Evolutionary conservation across 2,888 invertebrate species (phyloP), one percentile per base, ranked within the genome.

Genomic region (Himalopsyche japonica): DNA sequence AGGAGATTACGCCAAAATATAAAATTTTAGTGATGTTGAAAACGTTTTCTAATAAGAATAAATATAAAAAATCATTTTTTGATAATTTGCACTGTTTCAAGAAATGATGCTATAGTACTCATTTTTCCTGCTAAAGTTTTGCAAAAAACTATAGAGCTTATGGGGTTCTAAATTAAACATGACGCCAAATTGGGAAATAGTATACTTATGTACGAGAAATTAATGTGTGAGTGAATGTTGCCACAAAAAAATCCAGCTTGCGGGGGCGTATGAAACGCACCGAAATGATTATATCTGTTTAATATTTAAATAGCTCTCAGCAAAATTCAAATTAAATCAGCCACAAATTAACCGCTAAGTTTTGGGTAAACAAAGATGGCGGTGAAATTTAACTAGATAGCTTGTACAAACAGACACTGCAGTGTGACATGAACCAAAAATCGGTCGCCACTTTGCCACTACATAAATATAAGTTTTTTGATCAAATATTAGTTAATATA

Each of bases 311-410:
- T 79, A 81, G 49, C 84, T 79, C 79, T n/a, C 43, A 37, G n/a
- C 76, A 80, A 80, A 83, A 84, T 84, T 82, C 47, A 82, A 86
- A 86, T 86, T 86, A 84, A 80, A 86, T 86, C 86, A 86, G 76
- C 86, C 86, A 48, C 82, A 82, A 84, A 86, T 86, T 84, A 84
- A 84, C 86, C 81, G 79, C 81, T 79, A 70, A 47, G 70, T 70
- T 70, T 70, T 15, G 70, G 70, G 70, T 70, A 70, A 70, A 70
- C 70, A 70, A 70, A 70, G 27, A 70, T 70, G 70, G 70, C 70
- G 70, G 70, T 27, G 70, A 30, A 70, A 30, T 70, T 70, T 70
- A 70, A 30, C 27, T 70, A 27, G 70, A 70, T 70, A 70, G 70
- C 70, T 70, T 70, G 27, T 30, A 30, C 27, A 70, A 70, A 70